These are phyloP conservation scores for Trichopoda pennipes DNA, from an alignment of 2,888 invertebrate genomes.

Conservation along the genomic window DNA sequence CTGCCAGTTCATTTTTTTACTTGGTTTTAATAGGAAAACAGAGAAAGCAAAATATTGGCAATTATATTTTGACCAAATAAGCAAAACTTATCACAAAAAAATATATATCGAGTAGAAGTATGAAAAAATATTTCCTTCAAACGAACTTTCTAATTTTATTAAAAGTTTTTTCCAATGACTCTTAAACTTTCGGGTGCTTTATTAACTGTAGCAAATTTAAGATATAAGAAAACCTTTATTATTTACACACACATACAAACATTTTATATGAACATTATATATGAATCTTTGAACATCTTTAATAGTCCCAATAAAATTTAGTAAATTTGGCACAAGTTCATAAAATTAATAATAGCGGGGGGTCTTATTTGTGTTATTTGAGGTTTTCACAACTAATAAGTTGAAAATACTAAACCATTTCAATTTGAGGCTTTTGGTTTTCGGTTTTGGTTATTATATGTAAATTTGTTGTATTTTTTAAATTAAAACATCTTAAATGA, in stretches of 20 bases:
- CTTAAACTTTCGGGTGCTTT: too few species aligned
- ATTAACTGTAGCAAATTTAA: background rate
- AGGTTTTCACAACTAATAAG: constrained; percentile 49
- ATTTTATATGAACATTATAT: too few species aligned
- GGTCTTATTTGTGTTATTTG: constrained; percentile 26
- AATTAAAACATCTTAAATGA: background rate
- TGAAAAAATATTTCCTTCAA: too few species aligned
- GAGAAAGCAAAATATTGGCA: too few species aligned
- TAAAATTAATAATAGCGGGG: constrained; percentile 7
- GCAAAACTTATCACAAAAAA: too few species aligned
- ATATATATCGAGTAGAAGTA: too few species aligned
- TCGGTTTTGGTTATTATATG: too few species aligned
- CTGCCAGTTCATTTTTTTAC: too few species aligned
- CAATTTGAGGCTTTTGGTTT: constrained; percentile 41
- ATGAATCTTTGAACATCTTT: background rate
- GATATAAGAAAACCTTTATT: background rate
- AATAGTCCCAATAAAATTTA: background rate
- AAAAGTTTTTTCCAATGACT: too few species aligned
- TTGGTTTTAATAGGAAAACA: too few species aligned
- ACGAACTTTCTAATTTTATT: too few species aligned
- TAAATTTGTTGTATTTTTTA: background rate
- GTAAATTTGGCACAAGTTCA: constrained; percentile 26
- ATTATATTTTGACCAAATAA: too few species aligned
- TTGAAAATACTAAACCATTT: constrained; percentile 36
- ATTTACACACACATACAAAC: background rate